Evolutionary conservation across 2,888 invertebrate genomes (phyloP).

Genomic region (Epistrophella euchroma): DNA sequence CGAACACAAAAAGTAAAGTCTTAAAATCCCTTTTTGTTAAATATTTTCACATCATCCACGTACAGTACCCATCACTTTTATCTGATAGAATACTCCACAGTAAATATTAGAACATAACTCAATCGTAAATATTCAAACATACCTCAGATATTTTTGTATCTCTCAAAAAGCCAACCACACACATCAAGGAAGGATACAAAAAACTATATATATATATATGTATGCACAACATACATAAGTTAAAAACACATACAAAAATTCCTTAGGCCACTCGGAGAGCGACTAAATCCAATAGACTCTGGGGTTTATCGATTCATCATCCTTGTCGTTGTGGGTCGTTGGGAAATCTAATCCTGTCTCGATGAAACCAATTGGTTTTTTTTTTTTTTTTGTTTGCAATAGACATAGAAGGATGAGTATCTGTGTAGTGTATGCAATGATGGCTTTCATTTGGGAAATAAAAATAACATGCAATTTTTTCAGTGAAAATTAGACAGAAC

Average conservation of each 20-base stretch:
- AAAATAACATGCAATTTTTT: constrained; percentile 30
- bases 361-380: constrained; percentile 35
- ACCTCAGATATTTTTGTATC: constrained; percentile 24
- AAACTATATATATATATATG: background rate
- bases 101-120: constrained; percentile 30
- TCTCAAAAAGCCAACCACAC: constrained; percentile 8
- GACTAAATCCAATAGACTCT: constrained; percentile 37
- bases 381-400: constrained; percentile 1
- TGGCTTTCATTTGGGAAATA: constrained; percentile 24
- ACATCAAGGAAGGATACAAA: constrained; percentile 8
- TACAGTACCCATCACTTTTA: constrained; percentile 16
- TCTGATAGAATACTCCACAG: constrained; percentile 6
- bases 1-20: background rate
- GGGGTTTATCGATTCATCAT: constrained; percentile 57
- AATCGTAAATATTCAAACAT: constrained; percentile 32
- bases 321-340: constrained; percentile 11
- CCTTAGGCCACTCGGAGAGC: constrained; percentile 44
- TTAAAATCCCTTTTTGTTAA: constrained; percentile 11
- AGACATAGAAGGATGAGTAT: background rate
- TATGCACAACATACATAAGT: background rate
- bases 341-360: constrained; percentile 46
- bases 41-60: constrained; percentile 23
- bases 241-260: constrained; percentile 22
- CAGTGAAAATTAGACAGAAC: constrained; percentile 17
- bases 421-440: background rate